These are phyloP conservation scores for Sitophilus oryzae DNA, from an alignment of 1,140 invertebrate genomes.

Conservation along the genomic window DNA sequence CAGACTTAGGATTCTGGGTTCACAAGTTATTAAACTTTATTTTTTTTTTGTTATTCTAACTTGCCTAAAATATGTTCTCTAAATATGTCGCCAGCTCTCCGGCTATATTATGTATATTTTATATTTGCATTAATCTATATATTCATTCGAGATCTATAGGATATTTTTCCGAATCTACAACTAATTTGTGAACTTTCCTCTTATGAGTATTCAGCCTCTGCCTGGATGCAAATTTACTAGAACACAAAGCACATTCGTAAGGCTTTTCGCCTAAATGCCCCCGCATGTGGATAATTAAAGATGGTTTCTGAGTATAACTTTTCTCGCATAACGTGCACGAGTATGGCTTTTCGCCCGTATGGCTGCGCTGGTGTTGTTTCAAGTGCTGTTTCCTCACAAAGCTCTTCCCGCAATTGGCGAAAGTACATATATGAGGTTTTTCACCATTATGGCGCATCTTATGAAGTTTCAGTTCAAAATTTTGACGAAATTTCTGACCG, in stretches of 20 bases:
- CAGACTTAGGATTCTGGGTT: no score
- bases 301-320: constrained; percentile 60
- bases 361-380: constrained; percentile 53
- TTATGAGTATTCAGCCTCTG: constrained; percentile 31
- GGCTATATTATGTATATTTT: no score
- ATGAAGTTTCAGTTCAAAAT: constrained; percentile 39
- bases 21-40: no score
- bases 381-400: constrained; percentile 34
- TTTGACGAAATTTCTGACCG: constrained; percentile 62
- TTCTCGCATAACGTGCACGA: constrained; percentile 54
- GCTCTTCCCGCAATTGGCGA: constrained; percentile 46
- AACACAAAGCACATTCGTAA: constrained; percentile 45
- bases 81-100: no score
- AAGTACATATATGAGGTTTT: constrained; percentile 55
- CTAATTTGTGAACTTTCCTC: constrained; percentile 23
- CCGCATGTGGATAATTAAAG: constrained; percentile 62
- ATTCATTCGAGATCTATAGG: no score
- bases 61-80: no score
- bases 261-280: constrained; percentile 48
- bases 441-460: constrained; percentile 68
- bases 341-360: constrained; percentile 65
- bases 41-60: no score
- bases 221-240: constrained; percentile 43
- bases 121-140: no score
- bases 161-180: not conserved